phyloP scores from a whole-genome alignment of 2,113 vertebrate genomes.

The Oostethus manadensis region DNA sequence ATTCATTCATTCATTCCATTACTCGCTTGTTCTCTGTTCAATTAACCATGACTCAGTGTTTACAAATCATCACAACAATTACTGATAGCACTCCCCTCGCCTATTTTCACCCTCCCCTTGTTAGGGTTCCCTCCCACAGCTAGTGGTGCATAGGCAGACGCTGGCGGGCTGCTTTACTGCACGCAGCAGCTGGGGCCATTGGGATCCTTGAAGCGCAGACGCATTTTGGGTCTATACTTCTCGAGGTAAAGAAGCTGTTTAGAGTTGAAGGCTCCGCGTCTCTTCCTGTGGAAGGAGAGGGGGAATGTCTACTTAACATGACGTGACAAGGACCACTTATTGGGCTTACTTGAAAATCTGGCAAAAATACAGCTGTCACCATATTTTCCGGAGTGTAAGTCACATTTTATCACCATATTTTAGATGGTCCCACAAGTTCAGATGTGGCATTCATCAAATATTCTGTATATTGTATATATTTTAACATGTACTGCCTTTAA shows the following conservation, averaged over 20 bases:
- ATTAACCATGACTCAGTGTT: slow-evolving; percentile 69
- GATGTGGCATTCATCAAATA: too few relatives aligned
- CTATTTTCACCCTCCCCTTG: slow-evolving; percentile 40
- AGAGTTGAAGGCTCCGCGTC: slow-evolving; percentile 99
- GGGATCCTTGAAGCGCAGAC: slow-evolving; percentile 91
- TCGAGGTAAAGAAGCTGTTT: slow-evolving; percentile 99
- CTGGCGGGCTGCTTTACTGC: slow-evolving; percentile 74
- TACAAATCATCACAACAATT: slow-evolving; percentile 76
- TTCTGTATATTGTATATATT: too few relatives aligned
- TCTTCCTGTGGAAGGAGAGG: slow-evolving; percentile 76
- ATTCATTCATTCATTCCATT: slow-evolving; percentile 48
- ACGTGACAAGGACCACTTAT: background rate
- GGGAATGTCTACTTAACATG: background rate
- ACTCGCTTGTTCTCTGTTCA: slow-evolving; percentile 62
- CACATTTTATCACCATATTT: too few relatives aligned
- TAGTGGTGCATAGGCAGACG: slow-evolving; percentile 45
- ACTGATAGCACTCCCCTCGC: slow-evolving; percentile 64
- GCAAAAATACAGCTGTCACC: too few relatives aligned
- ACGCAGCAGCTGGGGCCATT: slow-evolving; percentile 91
- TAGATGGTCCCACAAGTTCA: too few relatives aligned
- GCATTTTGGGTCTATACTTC: slow-evolving; percentile 98
- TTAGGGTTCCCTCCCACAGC: slow-evolving; percentile 51
- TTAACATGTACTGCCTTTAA: too few relatives aligned
- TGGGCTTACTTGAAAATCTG: background rate
- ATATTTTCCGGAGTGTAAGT: too few relatives aligned